A percentile compares a stretch with the other conserved stretches of the same genome.
Conservation (phyloP, 2,888 invertebrate species). For the Pammene aurita region DNA sequence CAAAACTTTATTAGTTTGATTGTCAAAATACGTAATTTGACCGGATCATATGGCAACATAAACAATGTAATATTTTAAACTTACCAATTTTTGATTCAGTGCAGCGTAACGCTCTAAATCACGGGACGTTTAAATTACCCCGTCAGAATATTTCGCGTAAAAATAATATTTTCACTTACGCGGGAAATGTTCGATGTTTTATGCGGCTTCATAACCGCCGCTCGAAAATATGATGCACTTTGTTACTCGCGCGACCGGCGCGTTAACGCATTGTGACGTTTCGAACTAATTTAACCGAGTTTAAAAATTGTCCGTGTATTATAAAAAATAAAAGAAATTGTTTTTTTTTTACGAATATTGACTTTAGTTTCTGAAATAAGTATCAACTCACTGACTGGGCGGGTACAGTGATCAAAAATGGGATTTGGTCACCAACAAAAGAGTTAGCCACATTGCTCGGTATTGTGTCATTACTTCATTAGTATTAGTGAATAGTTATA, state of each 20-base stretch:
- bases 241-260: constrained; percentile 51
- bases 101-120: constrained; percentile 69
- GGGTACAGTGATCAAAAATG: too few species aligned
- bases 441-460: too few species aligned
- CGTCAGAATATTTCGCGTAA: constrained; percentile 62
- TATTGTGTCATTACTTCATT: too few species aligned
- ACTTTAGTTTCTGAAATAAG: neutral
- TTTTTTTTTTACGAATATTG: neutral
- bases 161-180: constrained; percentile 71
- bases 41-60: too few species aligned
- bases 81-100: constrained; percentile 11
- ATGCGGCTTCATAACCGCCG: constrained; percentile 66
- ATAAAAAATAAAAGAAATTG: neutral
- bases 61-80: constrained; percentile 7
- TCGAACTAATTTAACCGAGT: constrained; percentile 34
- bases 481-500: too few species aligned
- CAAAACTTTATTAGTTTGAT: too few species aligned
- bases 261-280: constrained; percentile 41
- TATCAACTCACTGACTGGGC: too few species aligned
- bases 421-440: too few species aligned
- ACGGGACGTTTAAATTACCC: constrained; percentile 72
- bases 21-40: neutral
- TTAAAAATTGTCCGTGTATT: neutral
- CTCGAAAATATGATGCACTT: constrained; percentile 65
- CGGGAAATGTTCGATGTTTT: constrained; percentile 70